phyloP scores from a whole-genome alignment of 2,888 invertebrate genomes.

The Liposcelis brunnea region DNA sequence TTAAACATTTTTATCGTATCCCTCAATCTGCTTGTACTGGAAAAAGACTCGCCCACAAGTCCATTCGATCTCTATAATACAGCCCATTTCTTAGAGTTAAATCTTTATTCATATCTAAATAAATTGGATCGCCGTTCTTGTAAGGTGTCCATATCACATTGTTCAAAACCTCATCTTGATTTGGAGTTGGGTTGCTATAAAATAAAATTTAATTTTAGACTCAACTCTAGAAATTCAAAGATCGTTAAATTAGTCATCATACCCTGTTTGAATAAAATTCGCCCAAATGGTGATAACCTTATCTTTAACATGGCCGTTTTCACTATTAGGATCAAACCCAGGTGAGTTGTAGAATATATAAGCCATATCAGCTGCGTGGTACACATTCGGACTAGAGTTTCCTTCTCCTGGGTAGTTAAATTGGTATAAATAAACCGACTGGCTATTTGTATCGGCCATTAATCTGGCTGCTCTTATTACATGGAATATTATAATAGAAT shows the following conservation, averaged over 20 bases:
- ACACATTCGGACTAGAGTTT: too few species aligned
- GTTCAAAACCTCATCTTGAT: constrained; percentile 20
- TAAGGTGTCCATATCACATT: constrained; percentile 26
- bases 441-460: constrained; percentile 34
- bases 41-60: constrained; percentile 25
- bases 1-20: too few species aligned
- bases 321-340: constrained; percentile 26
- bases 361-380: constrained; percentile 34
- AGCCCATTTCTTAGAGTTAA: constrained; percentile 25
- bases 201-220: constrained; percentile 9
- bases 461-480: constrained; percentile 42
- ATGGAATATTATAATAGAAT: constrained; percentile 38
- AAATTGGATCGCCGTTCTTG: constrained; percentile 21
- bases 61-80: constrained; percentile 25
- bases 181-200: constrained; percentile 33
- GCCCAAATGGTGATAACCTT: constrained; percentile 27
- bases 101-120: constrained; percentile 26
- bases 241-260: too few species aligned
- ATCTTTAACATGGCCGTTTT: constrained; percentile 28
- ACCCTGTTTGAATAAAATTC: constrained; percentile 25
- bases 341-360: constrained; percentile 31
- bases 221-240: too few species aligned
- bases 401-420: constrained; percentile 34
- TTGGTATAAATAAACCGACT: constrained; percentile 41
- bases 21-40: too few species aligned